Evolutionary conservation across 2,113 vertebrate genomes (phyloP), one percentile per base, ranked within the genome.

Genomic region (Psophia crepitans): DNA sequence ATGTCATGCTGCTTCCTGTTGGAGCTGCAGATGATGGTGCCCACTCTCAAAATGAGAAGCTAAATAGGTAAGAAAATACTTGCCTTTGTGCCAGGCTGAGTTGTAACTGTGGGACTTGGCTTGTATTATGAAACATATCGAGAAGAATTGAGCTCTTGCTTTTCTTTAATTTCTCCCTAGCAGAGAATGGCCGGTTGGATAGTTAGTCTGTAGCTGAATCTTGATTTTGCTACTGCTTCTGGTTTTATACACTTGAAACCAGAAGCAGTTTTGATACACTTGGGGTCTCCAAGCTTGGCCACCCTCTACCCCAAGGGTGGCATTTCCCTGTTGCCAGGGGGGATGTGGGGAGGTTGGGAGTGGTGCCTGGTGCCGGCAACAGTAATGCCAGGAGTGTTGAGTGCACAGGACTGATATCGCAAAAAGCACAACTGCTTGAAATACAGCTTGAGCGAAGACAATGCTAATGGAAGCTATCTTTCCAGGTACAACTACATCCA

Each of bases 41-140:
- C 33, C 99, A 99, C 96, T 99, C 99, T 26, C 99, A 99, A 97
- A 99, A 99, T 44, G 99, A 99, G 90, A 99, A 99, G 89, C 71
- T 99, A 76, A 99, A 99, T 97, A 98, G 99, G 99, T 99, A 97
- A 96, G 75, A 76, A 14, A 79, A 43, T 21, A 48, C 24, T 30
- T 81, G n/a, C 32, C 12, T 10, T 20, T 54, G 2, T 61, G 8
- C 5, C 2, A 14, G n/a, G 4, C 13, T 89, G 43, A 60, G n/a
- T 37, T 63, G 32, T 71, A 8, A 43, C 37, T 58, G 35, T 30
- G 39, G 17, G 3, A n/a, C 28, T 63, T 85, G 61, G 28, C 4
- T 18, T 12, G 0, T 54, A 1, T 54, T 76, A 41, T 16, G 23
- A 43, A 77, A 57, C 80, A 18, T 12, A 28, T 8, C 11, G 44